Evolutionary conservation across 1,140 invertebrate species (phyloP).

Genomic region (Cotesia glomerata): DNA sequence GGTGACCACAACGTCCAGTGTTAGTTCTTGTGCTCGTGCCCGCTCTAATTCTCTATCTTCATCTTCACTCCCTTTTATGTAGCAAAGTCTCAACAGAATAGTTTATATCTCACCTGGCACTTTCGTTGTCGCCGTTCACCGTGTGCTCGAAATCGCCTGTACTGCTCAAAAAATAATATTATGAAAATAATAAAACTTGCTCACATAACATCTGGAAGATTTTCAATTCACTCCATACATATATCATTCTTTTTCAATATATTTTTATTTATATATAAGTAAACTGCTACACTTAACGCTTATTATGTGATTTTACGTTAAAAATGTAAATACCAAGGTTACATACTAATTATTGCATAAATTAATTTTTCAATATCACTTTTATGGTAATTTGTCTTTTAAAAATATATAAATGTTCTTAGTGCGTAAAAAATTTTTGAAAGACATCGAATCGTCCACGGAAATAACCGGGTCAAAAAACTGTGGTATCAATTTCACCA

Average conservation of each 20-base stretch:
- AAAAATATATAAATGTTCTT: too few species aligned
- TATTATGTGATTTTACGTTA: too few species aligned
- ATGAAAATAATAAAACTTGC: not conserved
- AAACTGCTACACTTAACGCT: not conserved
- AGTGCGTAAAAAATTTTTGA: too few species aligned
- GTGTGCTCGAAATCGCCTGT: not conserved
- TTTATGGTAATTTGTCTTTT: too few species aligned
- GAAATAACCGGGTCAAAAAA: too few species aligned
- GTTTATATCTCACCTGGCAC: conserved; percentile 21
- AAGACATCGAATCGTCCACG: too few species aligned
- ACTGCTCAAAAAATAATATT: not conserved
- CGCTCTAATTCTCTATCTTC: too few species aligned
- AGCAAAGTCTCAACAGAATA: not conserved
- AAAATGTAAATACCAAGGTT: too few species aligned
- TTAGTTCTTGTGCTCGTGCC: not conserved
- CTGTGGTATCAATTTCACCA: too few species aligned
- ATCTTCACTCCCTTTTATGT: not conserved
- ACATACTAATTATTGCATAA: too few species aligned
- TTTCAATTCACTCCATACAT: not conserved
- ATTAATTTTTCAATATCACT: too few species aligned
- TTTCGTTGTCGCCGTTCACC: conserved; percentile 20
- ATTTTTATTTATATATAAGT: too few species aligned
- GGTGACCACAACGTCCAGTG: conserved; percentile 7
- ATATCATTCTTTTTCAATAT: not conserved
- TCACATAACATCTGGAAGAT: not conserved